These are phyloP conservation scores for Aphelenchoides besseyi DNA, from an alignment of 1,140 invertebrate species.

Conservation along the genomic window DNA sequence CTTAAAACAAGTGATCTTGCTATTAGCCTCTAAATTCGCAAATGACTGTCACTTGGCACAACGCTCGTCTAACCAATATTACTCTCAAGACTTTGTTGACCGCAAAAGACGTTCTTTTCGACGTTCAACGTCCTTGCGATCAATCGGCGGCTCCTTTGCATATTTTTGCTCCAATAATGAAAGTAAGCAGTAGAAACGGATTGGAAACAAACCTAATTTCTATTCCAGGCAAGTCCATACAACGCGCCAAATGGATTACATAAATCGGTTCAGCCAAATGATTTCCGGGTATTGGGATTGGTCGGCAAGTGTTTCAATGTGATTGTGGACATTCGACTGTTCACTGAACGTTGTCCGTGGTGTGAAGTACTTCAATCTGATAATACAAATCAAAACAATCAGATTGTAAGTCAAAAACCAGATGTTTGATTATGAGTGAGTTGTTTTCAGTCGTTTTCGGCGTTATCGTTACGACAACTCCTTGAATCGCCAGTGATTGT, in stretches of 20 bases:
- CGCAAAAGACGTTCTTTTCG: conserved; percentile 12
- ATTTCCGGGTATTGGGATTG: not conserved
- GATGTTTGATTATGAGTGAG: too few relatives aligned
- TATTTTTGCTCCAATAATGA: conserved; percentile 9
- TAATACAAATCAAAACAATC: too few relatives aligned
- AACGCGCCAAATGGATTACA: not conserved
- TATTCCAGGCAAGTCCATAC: not conserved
- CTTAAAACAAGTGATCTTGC: not conserved
- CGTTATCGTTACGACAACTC: not conserved
- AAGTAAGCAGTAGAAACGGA: not conserved
- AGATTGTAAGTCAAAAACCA: too few relatives aligned
- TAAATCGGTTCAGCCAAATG: not conserved
- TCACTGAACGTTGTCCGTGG: conserved; percentile 10
- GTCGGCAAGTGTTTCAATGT: conserved; percentile 19
- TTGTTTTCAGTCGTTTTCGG: not conserved
- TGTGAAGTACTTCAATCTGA: too few relatives aligned
- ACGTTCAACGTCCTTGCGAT: conserved; percentile 12
- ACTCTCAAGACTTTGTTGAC: conserved; percentile 8
- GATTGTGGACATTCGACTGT: conserved; percentile 7
- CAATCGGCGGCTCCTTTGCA: not conserved
- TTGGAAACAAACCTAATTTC: not conserved
- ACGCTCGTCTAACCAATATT: not conserved
- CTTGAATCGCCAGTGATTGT: conserved; percentile 11
- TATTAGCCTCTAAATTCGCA: not conserved
- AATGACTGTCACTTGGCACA: conserved; percentile 2